Evolutionary conservation across 1,140 invertebrate genomes (phyloP), one percentile per base, ranked within the genome.

Genomic region (Spodoptera litura): DNA sequence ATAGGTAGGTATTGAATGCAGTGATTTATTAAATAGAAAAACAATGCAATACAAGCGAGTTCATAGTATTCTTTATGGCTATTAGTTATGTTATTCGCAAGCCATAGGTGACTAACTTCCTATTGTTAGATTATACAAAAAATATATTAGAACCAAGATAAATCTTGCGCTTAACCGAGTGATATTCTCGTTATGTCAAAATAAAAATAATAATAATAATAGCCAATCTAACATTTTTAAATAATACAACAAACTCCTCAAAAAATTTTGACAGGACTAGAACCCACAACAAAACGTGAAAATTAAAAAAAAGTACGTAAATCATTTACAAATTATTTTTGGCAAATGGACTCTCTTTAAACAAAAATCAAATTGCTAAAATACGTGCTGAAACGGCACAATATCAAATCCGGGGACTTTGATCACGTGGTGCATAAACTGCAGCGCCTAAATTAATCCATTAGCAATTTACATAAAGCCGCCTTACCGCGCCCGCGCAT

Each of bases 11-110:
- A 75, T 55, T 73, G 73, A 78, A 83, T 73, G 72, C 71, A 80
- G 78, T 82, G 53, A 80, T 91, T 89, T 86, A 88, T 88, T 85
- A 86, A 88, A 87, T 88, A 84, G 78, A 88, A 94, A 92, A 91
- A 92, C 92, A 90, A 92, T 91, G 91, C 92, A 91, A 88, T 85
- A 90, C 81, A 94, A 94, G 92, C 92, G 86, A 91, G 75, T 91
- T 92, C 83, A 90, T 90, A 91, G 87, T 90, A 89, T 89, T 89
- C 84, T 87, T 89, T 88, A 89, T 91, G 92, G 92, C 91, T 83
- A 92, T 94, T 93, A 94, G 91, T 92, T 90, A 87, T 91, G 93
- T 94, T 94, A 94, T 93, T 94, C 62, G 93, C 92, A 94, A 94
- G 93, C 93, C 93, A 93, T 91, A 90, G 88, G 85, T 90, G 84